Evolutionary conservation across 2,113 vertebrate genomes (phyloP).

Genomic region (Gasterosteus aculeatus): DNA sequence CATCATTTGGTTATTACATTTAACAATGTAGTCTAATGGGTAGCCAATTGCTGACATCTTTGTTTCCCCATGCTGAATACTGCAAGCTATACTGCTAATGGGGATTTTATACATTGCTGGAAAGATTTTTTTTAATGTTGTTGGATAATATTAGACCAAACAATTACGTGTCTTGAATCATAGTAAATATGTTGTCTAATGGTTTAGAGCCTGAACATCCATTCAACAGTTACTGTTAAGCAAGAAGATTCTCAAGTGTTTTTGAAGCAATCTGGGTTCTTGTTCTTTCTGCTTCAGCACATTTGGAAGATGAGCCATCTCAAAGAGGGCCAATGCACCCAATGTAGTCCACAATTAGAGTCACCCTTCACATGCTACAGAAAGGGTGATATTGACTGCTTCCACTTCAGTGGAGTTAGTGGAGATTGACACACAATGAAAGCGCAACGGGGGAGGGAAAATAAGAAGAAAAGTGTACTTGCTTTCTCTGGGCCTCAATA

Average conservation of each 20-base stretch:
- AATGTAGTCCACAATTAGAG: conserved; percentile 65
- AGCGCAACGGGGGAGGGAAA: conserved; percentile 49
- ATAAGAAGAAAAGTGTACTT: conserved; percentile 39
- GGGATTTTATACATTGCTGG: not conserved
- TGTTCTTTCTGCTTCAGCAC: conserved; percentile 71
- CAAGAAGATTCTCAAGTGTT: conserved; percentile 19
- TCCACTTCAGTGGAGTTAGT: conserved; percentile 74
- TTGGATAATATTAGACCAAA: not conserved
- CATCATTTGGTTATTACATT: conserved; percentile 77
- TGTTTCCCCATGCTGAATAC: conserved; percentile 23
- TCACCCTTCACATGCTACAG: conserved; percentile 69
- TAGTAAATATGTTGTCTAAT: not conserved
- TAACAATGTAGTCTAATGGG: conserved; percentile 74
- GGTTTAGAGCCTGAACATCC: not conserved
- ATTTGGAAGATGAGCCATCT: conserved; percentile 70
- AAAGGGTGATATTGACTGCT: conserved; percentile 77
- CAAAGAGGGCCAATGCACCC: conserved; percentile 67
- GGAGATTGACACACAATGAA: conserved; percentile 78
- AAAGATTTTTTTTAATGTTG: not conserved
- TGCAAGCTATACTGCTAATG: not conserved
- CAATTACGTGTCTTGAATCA: conserved; percentile 13
- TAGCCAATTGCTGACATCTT: conserved; percentile 36
- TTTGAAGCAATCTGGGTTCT: conserved; percentile 69
- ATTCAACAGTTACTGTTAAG: not conserved
- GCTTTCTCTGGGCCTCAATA: conserved; percentile 26